Evolutionary conservation across 1,140 invertebrate genomes (phyloP).

Genomic region (Eupeodes corollae): DNA sequence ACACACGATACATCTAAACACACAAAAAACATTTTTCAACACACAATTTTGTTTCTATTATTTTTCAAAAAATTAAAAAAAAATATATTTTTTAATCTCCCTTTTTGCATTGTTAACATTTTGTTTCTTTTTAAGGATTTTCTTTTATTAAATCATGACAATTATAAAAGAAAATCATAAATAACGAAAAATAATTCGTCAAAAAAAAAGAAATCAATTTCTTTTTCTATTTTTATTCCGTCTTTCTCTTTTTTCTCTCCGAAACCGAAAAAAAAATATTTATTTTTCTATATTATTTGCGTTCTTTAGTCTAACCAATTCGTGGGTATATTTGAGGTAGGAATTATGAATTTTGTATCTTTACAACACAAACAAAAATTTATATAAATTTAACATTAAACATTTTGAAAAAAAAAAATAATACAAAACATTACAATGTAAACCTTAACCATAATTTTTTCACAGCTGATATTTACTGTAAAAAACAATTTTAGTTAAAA

Average conservation of each 20-base stretch:
- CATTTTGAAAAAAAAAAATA: not conserved
- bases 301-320: conserved; percentile 32
- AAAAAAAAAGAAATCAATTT: not conserved
- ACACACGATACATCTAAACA: too few relatives aligned
- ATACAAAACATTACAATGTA: not conserved
- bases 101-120: not conserved
- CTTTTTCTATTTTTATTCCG: not conserved
- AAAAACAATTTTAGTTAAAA: too few relatives aligned
- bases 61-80: too few relatives aligned
- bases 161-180: not conserved
- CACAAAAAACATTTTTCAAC: too few relatives aligned
- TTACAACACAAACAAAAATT: not conserved
- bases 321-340: conserved; percentile 38
- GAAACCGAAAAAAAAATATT: conserved; percentile 15
- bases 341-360: conserved; percentile 11
- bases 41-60: not conserved
- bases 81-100: not conserved
- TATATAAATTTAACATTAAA: too few relatives aligned
- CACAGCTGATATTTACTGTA: too few relatives aligned
- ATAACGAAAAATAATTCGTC: not conserved
- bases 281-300: conserved; percentile 8
- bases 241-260: conserved; percentile 8
- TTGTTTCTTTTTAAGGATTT: not conserved
- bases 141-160: not conserved
- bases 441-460: too few relatives aligned